A percentile compares a stretch with the other conserved stretches of the same genome.
phyloP scores from a whole-genome alignment of 2,888 invertebrate genomes.

The Acanthoscelides obtectus region DNA sequence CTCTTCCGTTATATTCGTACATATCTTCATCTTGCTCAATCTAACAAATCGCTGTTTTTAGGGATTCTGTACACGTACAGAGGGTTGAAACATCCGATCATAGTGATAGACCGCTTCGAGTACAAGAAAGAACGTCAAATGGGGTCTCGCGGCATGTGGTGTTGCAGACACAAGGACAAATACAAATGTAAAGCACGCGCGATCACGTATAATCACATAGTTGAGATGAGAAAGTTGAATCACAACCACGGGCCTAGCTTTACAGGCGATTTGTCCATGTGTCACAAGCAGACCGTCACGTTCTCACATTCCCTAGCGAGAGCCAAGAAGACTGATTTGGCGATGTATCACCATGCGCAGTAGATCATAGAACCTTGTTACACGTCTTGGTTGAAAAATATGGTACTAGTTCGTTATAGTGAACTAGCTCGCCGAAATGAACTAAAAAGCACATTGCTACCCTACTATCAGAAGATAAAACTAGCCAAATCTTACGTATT shows the following conservation, averaged over 20 bases:
- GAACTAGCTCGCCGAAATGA: no score
- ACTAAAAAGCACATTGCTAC: no score
- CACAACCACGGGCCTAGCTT: slow-evolving; percentile 18
- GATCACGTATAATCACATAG: slow-evolving; percentile 21
- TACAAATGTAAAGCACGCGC: slow-evolving; percentile 24
- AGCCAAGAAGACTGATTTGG: background rate
- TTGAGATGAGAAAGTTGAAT: slow-evolving; percentile 1
- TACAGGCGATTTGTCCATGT: slow-evolving; percentile 7
- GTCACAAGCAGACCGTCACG: background rate
- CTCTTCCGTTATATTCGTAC: no score
- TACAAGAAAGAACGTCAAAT: slow-evolving; percentile 25
- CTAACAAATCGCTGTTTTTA: background rate
- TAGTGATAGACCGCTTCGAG: slow-evolving; percentile 28
- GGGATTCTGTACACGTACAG: slow-evolving; percentile 8
- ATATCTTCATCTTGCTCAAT: no score
- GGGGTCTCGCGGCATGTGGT: slow-evolving; percentile 24
- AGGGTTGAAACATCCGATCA: slow-evolving; percentile 31
- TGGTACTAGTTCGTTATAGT: no score
- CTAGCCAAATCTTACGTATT: no score
- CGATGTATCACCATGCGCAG: background rate
- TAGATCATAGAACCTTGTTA: no score
- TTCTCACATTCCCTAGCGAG: background rate
- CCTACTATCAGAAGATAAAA: no score
- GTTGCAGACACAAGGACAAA: slow-evolving; percentile 25
- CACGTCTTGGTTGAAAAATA: no score